Conservation (phyloP, 2,113 vertebrate genomes). For the Morphnarchus princeps region DNA sequence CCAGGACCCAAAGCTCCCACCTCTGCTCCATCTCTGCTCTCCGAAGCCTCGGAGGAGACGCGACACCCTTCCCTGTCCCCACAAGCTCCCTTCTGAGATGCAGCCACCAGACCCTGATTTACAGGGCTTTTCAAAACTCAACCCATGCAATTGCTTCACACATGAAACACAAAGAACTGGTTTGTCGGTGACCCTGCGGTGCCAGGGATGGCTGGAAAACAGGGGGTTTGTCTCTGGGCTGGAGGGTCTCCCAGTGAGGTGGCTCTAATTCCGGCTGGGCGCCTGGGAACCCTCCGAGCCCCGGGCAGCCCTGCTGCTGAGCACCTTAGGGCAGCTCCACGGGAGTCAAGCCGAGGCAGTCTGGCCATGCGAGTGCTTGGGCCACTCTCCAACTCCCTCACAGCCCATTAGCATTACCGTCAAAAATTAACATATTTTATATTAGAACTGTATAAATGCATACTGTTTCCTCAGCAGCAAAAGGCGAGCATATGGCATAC, state of each 20-base stretch:
- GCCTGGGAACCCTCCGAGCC: neutral
- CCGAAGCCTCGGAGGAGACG: neutral
- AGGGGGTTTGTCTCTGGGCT: neutral
- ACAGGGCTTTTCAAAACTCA: neutral
- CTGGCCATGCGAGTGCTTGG: neutral
- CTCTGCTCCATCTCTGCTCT: neutral
- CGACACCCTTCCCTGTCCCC: neutral
- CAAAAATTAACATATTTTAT: neutral
- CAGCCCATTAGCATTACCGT: neutral
- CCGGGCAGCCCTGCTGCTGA: neutral
- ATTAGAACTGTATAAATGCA: neutral
- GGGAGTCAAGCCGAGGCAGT: neutral
- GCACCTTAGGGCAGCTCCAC: accelerated
- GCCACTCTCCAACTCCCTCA: neutral
- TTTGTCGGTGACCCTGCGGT: accelerated
- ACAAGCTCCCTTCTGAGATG: neutral
- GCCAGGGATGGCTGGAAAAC: accelerated
- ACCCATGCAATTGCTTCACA: neutral
- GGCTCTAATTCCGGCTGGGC: accelerated
- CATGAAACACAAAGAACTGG: accelerated
- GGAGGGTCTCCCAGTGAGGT: neutral
- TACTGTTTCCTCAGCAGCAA: neutral
- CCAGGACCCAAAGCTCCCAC: neutral
- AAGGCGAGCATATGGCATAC: neutral
- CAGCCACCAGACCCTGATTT: neutral